These are phyloP conservation scores for Stratiolaelaps scimitus DNA, from an alignment of 1,140 invertebrate species.

Conservation along the genomic window DNA sequence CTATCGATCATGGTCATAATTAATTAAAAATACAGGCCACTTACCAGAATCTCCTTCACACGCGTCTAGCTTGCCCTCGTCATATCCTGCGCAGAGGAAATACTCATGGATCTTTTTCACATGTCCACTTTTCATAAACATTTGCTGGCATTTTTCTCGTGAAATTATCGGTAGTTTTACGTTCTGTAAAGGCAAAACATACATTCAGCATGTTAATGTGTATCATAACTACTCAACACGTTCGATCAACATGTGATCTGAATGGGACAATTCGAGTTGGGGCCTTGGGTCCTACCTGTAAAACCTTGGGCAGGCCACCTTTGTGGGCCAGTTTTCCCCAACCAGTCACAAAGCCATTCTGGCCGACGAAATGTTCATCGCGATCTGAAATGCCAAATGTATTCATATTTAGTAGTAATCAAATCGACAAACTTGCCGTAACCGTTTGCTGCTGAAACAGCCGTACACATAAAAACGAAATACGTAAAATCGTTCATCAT, in stretches of 20 bases:
- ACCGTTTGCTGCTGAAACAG: too few species aligned
- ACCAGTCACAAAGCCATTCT: constrained; percentile 29
- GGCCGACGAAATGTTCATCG: constrained; percentile 30
- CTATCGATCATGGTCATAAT: too few species aligned
- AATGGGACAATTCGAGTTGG: too few species aligned
- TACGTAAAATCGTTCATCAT: too few species aligned
- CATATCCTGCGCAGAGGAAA: constrained; percentile 86
- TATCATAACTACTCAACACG: too few species aligned
- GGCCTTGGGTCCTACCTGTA: constrained; percentile 1
- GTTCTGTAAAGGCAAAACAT: constrained; percentile 57
- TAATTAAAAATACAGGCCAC: too few species aligned
- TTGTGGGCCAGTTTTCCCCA: constrained; percentile 31
- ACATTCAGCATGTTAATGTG: too few species aligned
- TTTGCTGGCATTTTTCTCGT: constrained; percentile 77
- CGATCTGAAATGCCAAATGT: constrained; percentile 29
- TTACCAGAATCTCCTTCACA: constrained; percentile 16
- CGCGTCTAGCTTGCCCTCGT: constrained; percentile 68
- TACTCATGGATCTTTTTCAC: constrained; percentile 69
- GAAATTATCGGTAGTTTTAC: constrained; percentile 82
- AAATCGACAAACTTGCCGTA: too few species aligned
- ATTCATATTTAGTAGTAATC: too few species aligned
- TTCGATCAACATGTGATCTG: too few species aligned
- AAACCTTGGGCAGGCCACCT: constrained; percentile 11
- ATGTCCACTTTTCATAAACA: constrained; percentile 79
- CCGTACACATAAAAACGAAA: too few species aligned